Evolutionary conservation across 2,888 invertebrate genomes (phyloP), one percentile per base, ranked within the genome.

Genomic region (Mythimna vitellina): DNA sequence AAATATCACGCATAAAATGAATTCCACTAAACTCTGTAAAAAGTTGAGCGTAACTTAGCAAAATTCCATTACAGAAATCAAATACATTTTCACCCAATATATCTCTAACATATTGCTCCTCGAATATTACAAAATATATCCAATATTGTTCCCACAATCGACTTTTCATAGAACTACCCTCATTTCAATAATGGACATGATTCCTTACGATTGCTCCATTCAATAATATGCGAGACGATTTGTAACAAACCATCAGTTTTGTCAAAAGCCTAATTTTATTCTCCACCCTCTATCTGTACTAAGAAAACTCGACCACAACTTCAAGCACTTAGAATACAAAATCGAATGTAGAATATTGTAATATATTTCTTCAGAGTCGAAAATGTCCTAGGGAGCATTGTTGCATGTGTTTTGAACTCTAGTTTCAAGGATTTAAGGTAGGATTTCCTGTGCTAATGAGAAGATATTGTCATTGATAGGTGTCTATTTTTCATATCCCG

Each of bases 401-500:
- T n/a, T 58, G 57, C 38, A 60, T 17, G 0, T 7, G 72, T 71
- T 65, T 69, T 65, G 42, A 25, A 67, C 70, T 64, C 14, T 78
- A 49, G 56, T 0, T 0, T 0, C 0, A 9, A 0, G 0, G 0
- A 0, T 0, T 17, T 78, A 77, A 58, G 25, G 78, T 73, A 22
- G 25, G 12, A 8, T 66, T 73, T 77, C 17, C 22, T 8, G 1
- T 80, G 71, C 1, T 73, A 46, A 58, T 65, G 56, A 65, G 75
- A 80, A 17, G 73, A 80, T 81, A 83, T 84, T 83, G 83, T 73
- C 84, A 76, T 76, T 89, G 88, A 93, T 92, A 80, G 89, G 72
- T 80, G 86, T 81, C 89, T 78, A 94, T 94, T 93, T 94, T 91
- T 94, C 93, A 93, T 87, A 88, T 87, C 87, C 87, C 89, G 89